Percentiles rank a stretch among this genome's conserved stretches.
Conservation (phyloP, 1,140 invertebrate species). For the Drosophila ambigua region DNA sequence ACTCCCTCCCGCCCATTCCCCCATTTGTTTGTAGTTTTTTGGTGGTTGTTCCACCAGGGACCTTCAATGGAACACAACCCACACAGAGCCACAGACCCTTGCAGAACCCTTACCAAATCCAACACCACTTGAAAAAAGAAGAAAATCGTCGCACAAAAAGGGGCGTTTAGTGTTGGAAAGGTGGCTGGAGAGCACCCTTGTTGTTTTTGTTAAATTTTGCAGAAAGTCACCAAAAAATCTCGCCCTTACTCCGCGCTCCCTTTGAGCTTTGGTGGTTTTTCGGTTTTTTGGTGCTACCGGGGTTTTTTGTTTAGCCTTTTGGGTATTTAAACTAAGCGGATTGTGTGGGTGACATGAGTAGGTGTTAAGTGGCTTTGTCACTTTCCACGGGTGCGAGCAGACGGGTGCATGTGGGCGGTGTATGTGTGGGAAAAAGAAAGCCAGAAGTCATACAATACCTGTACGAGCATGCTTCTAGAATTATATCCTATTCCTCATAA, state of each 20-base stretch:
- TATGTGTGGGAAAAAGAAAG: constrained; percentile 50
- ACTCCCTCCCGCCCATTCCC: neutral
- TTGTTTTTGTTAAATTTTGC: constrained; percentile 83
- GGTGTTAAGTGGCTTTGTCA: constrained; percentile 81
- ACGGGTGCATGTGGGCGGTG: constrained; percentile 6
- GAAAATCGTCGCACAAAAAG: constrained; percentile 74
- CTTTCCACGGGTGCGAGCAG: constrained; percentile 44
- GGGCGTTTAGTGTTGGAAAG: constrained; percentile 73
- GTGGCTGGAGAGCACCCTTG: constrained; percentile 53
- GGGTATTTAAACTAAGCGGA: constrained; percentile 82
- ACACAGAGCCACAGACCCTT: constrained; percentile 14
- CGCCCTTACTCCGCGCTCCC: constrained; percentile 18
- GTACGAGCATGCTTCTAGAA: too few species aligned
- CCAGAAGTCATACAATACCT: neutral
- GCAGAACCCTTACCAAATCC: constrained; percentile 16
- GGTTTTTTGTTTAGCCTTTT: constrained; percentile 77
- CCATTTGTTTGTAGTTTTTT: constrained; percentile 54
- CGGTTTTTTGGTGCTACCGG: constrained; percentile 36
- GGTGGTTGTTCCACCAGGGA: constrained; percentile 60
- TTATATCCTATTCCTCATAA: too few species aligned
- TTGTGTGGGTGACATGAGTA: constrained; percentile 81
- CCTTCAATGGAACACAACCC: too few species aligned
- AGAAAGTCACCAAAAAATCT: constrained; percentile 69
- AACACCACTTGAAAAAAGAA: constrained; percentile 34
- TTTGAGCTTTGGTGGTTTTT: constrained; percentile 53